Conservation (phyloP, 2,888 invertebrate species). For the Cephus rjabovi region DNA sequence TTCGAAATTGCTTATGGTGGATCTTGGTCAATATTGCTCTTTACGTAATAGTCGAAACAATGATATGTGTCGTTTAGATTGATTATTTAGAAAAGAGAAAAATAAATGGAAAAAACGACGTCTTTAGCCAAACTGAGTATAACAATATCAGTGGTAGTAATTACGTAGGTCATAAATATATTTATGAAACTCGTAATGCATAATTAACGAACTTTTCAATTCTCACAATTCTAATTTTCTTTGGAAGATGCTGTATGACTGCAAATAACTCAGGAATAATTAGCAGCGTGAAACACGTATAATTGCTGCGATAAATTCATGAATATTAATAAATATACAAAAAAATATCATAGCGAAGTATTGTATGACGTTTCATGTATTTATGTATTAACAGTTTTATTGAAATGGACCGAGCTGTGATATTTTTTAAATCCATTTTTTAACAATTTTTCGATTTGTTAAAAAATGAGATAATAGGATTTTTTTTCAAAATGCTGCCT, state of each 20-base stretch:
- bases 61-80: neutral
- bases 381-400: neutral
- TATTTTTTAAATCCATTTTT: neutral
- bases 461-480: neutral
- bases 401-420: neutral
- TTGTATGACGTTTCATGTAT: neutral
- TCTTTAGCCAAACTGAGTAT: neutral
- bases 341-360: neutral
- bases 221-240: neutral
- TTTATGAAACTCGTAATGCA: neutral
- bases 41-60: neutral
- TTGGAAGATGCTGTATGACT: neutral
- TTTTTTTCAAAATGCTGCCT: neutral
- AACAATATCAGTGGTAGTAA: neutral
- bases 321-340: neutral
- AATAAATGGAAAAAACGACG: neutral
- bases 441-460: neutral
- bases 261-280: neutral
- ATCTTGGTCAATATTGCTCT: neutral
- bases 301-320: neutral
- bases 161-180: neutral
- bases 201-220: neutral
- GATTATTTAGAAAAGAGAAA: neutral
- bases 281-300: neutral
- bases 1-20: neutral